Percentiles rank a stretch among this genome's conserved stretches.
These are phyloP conservation scores for Augochlora pura DNA, from an alignment of 1,140 invertebrate species.

Conservation along the genomic window DNA sequence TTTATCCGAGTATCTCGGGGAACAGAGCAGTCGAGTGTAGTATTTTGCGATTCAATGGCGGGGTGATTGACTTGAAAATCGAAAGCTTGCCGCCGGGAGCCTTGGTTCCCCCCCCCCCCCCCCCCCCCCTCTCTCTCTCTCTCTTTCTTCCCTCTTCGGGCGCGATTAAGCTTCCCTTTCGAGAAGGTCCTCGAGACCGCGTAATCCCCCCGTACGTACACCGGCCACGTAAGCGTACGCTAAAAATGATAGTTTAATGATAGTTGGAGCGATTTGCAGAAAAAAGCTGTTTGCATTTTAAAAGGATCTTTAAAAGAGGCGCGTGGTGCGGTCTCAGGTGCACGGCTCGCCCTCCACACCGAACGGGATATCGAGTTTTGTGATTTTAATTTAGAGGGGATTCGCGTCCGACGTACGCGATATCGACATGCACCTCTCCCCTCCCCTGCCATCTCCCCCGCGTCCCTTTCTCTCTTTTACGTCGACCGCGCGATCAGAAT, in stretches of 20 bases:
- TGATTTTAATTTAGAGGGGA: background rate
- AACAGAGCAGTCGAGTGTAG: background rate
- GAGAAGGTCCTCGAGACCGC: background rate
- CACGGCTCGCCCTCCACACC: background rate
- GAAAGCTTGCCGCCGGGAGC: background rate
- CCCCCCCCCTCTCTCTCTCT: no score
- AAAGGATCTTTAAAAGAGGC: background rate
- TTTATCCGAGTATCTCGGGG: background rate
- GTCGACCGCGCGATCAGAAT: background rate
- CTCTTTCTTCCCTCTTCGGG: background rate
- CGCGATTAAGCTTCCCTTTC: background rate
- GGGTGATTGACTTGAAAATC: slow-evolving; percentile 33
- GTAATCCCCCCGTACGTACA: slow-evolving; percentile 13
- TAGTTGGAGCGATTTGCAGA: slow-evolving; percentile 32
- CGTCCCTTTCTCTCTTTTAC: background rate
- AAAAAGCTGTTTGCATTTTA: slow-evolving; percentile 44
- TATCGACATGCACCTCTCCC: no score
- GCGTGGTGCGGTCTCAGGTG: background rate
- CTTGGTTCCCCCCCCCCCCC: no score
- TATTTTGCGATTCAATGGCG: slow-evolving; percentile 26
- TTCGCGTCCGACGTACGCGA: background rate
- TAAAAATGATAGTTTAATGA: slow-evolving; percentile 40
- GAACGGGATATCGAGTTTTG: background rate
- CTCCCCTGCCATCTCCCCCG: no score
- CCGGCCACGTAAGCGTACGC: background rate